phyloP scores from a whole-genome alignment of 2,113 vertebrate genomes.

The Furnarius figulus region DNA sequence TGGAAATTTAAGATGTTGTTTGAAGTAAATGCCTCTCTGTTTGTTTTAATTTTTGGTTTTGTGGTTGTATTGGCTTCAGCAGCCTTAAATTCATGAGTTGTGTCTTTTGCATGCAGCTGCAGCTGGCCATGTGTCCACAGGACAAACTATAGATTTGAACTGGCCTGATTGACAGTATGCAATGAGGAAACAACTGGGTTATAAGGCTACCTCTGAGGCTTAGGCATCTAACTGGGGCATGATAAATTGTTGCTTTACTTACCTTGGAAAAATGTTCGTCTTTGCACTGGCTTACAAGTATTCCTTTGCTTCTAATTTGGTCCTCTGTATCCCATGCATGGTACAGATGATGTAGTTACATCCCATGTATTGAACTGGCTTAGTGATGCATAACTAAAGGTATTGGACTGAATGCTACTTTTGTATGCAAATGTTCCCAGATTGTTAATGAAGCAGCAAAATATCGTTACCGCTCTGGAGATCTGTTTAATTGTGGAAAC shows the following conservation, averaged over 20 bases:
- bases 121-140: not conserved
- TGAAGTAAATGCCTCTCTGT: not conserved
- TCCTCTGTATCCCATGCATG: not conserved
- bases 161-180: not conserved
- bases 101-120: not conserved
- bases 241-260: not conserved
- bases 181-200: not conserved
- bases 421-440: constrained; percentile 67
- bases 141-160: not conserved
- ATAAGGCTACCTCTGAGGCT: not conserved
- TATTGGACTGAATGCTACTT: not conserved
- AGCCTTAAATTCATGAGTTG: not conserved
- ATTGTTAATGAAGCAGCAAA: constrained; percentile 99
- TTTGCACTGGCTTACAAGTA: not conserved
- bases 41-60: not conserved
- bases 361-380: not conserved
- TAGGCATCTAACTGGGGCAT: not conserved
- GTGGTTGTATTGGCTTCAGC: not conserved
- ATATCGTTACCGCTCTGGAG: constrained; percentile 95
- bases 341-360: not conserved
- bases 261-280: not conserved
- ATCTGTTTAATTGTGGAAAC: constrained; percentile 92
- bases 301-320: not conserved
- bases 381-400: not conserved
- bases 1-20: not conserved